These are phyloP conservation scores for Leucophora obtusa DNA, from an alignment of 2,888 invertebrate species.

Conservation along the genomic window DNA sequence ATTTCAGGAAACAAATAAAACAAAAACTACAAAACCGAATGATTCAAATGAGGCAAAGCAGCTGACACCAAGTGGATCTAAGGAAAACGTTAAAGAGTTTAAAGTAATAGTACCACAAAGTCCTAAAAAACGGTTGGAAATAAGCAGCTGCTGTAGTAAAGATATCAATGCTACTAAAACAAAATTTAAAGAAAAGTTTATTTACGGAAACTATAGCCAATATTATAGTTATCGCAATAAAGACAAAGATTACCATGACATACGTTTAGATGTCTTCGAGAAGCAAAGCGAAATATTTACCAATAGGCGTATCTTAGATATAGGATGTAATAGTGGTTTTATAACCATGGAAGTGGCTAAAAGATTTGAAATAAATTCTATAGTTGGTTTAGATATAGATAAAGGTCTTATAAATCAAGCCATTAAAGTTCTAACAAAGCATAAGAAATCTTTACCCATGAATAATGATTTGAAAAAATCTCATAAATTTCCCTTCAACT, in stretches of 20 bases:
- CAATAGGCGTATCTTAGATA: conserved; percentile 88
- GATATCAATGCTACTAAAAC: neutral
- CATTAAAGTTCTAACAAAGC: conserved; percentile 61
- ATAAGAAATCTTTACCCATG: conserved; percentile 66
- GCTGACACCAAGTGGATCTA: neutral
- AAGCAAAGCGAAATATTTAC: conserved; percentile 83
- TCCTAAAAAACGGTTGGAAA: conserved; percentile 65
- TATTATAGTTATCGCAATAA: conserved; percentile 92
- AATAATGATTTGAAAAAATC: conserved; percentile 64
- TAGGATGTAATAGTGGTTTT: conserved; percentile 93
- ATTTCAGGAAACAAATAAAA: too few relatives aligned
- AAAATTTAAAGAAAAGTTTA: conserved; percentile 67
- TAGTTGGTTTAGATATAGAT: conserved; percentile 92
- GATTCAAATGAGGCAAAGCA: neutral
- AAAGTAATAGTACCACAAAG: conserved; percentile 50
- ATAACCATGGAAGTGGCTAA: conserved; percentile 88
- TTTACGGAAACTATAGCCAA: conserved; percentile 78
- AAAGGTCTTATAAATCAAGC: conserved; percentile 82
- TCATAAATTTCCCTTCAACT: conserved; percentile 86
- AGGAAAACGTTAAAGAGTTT: neutral
- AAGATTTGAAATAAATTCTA: conserved; percentile 83
- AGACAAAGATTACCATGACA: conserved; percentile 82
- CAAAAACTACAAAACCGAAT: neutral
- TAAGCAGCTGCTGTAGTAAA: neutral
- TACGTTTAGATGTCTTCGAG: conserved; percentile 83